Conservation (phyloP, 2,113 vertebrate species). For the Plectropomus leopardus region DNA sequence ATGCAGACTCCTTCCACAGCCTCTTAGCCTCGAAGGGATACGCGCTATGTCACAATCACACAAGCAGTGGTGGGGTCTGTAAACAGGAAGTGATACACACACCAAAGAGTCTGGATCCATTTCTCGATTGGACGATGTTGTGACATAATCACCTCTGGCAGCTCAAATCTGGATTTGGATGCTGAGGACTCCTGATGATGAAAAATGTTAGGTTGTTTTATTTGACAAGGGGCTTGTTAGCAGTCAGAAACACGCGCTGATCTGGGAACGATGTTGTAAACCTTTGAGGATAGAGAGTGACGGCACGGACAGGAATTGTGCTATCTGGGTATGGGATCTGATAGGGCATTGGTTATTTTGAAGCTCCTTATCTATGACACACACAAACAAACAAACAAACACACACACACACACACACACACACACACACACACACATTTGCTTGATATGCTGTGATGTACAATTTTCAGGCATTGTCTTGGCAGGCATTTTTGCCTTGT, state of each 20-base stretch:
- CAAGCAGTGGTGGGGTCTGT: not conserved
- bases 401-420: slow-evolving; percentile 31
- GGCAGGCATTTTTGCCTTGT: slow-evolving; percentile 65
- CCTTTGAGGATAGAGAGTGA: slow-evolving; percentile 35
- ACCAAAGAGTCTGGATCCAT: slow-evolving; percentile 29
- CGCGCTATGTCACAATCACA: slow-evolving; percentile 49
- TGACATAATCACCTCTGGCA: slow-evolving; percentile 63
- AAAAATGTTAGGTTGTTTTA: slow-evolving; percentile 61
- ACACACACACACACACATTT: slow-evolving; percentile 28
- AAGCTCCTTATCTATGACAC: slow-evolving; percentile 29
- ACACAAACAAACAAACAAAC: slow-evolving; percentile 29
- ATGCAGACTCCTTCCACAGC: slow-evolving; percentile 76
- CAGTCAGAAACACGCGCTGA: slow-evolving; percentile 34
- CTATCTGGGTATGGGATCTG: slow-evolving; percentile 50
- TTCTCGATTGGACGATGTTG: slow-evolving; percentile 41
- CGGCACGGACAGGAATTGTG: slow-evolving; percentile 25
- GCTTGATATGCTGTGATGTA: slow-evolving; percentile 72
- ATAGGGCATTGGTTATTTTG: slow-evolving; percentile 59
- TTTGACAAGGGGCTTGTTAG: slow-evolving; percentile 64
- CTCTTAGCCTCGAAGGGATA: slow-evolving; percentile 48
- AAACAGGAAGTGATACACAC: slow-evolving; percentile 75
- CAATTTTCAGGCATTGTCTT: slow-evolving; percentile 72
- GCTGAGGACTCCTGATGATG: slow-evolving; percentile 45
- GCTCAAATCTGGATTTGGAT: slow-evolving; percentile 59
- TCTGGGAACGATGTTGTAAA: slow-evolving; percentile 51